These are phyloP conservation scores for Verasper variegatus DNA, from an alignment of 2,113 vertebrate genomes.

Conservation along the genomic window DNA sequence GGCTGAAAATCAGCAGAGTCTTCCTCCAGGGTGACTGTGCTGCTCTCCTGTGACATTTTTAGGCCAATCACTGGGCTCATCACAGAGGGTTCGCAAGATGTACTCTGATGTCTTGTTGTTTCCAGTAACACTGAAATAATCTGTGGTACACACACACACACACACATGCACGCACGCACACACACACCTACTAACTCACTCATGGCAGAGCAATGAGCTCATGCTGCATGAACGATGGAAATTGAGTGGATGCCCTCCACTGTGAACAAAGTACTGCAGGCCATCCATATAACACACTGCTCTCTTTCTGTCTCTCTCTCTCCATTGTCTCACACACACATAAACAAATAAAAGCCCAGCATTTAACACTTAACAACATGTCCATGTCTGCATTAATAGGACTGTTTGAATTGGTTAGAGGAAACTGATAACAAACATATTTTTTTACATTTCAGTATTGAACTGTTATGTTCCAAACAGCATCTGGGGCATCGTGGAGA, in stretches of 20 bases:
- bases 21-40: constrained; percentile 36
- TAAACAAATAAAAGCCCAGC: background rate
- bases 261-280: background rate
- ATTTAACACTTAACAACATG: background rate
- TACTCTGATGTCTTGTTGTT: constrained; percentile 45
- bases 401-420: background rate
- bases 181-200: constrained; percentile 25
- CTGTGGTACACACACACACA: constrained; percentile 17
- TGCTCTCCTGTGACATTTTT: constrained; percentile 63
- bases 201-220: constrained; percentile 43
- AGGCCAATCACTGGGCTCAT: constrained; percentile 64
- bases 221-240: constrained; percentile 24
- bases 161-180: constrained; percentile 17
- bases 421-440: background rate
- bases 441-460: too few species aligned
- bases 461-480: background rate
- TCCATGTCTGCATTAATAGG: background rate
- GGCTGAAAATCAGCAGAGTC: constrained; percentile 36
- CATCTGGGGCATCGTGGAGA: background rate
- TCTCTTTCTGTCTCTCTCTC: background rate
- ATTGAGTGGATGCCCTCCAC: constrained; percentile 15
- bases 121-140: constrained; percentile 43
- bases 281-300: background rate
- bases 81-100: constrained; percentile 40
- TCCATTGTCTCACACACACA: background rate